Base-by-base conservation (phyloP, 2,888 invertebrate species). In the Caenorhabditis angaria region DNA sequence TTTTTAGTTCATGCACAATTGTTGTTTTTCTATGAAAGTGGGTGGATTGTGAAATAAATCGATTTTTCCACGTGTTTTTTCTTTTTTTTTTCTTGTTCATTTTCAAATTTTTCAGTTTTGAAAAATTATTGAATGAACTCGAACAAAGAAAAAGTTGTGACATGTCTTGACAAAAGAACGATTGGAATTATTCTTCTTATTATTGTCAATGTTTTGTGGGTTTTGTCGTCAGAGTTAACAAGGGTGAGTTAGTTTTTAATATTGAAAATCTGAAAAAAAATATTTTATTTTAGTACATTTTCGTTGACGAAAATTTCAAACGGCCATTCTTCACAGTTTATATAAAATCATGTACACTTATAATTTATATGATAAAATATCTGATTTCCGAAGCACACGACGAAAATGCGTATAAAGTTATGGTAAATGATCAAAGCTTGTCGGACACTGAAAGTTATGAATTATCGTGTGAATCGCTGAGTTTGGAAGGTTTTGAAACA, bases 261-360 rank as follows among this genome's bases (percentile, higher is more conserved):
- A 32, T 10, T 14, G 51, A 20, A 20, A 14, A 55, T 65, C 20
- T 60, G 32, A n/a, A 27, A 72, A 27, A 57, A 6, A 48, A 20
- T 22, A 50, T 12, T 47, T 2, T 20, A 60, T 80, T 91, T 66
- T 90, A 95, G 95, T 89, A 88, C 71, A 84, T 90, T 20, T 90
- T 89, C 82, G 85, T 88, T 64, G 92, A 94, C 89, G 93, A 93
- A 88, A 91, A 93, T 70, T 93, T 93, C 87, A 92, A 94, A 87
- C 94, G 96, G 87, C 97, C 97, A 59, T 97, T 96, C 90, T 94
- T 97, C 89, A 93, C 93, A 85, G 95, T 96, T 24, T 97, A 97
- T 89, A 91, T 95, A 72, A 95, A 96, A 89, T 95, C 95, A 67
- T 94, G 94, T 47, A 92, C 97, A 92, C 94, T 97, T 86, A 92